Base-by-base conservation (phyloP, 2,888 invertebrate genomes). In the Scaptomyza reducta region DNA sequence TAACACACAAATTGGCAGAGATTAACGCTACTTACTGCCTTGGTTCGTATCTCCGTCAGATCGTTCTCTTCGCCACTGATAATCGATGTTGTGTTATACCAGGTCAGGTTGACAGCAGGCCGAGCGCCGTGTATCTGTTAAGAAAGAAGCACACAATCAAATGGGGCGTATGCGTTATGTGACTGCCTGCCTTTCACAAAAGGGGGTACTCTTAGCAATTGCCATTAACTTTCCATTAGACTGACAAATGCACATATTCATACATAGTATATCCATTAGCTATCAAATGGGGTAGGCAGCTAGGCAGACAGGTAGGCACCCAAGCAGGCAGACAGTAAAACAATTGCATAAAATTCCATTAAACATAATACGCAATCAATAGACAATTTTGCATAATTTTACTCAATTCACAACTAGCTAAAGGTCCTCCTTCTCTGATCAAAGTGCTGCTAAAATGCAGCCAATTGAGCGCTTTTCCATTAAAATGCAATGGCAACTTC, bases 21-120 rank as follows among this genome's bases (percentile, higher is more conserved):
- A 13, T 9, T 10, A 0, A 16, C 0, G 6, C 4, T 10, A 91
- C 93, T 93, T 90, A 93, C 93, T 89, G 91, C 90, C 89, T 92
- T 92, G 10, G 91, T 90, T 53, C 92, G 90, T 25, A 91, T 90
- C 75, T 90, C 89, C 3, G 90, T 91, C 14, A 89, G 53, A 33
- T 86, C 85, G 69, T 91, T 90, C 56, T 89, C 89, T 57, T 84
- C 88, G 11, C 89, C 84, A 55, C 82, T 82, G 50, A 92, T 90
- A 10, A 79, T 89, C n/a, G 70, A 47, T 0, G 96, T 95, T 16
- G 95, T 95, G 90, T 97, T 97, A 92, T 94, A 96, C 97, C 97
- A 98, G 62, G 95, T 94, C 65, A 98, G 94, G 79, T 94, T 94
- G 10, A 97, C 97, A 0, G 96, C 94, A 0, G 98, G 98, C 47